phyloP scores from a whole-genome alignment of 2,888 invertebrate genomes.

The Conomelus anceps region DNA sequence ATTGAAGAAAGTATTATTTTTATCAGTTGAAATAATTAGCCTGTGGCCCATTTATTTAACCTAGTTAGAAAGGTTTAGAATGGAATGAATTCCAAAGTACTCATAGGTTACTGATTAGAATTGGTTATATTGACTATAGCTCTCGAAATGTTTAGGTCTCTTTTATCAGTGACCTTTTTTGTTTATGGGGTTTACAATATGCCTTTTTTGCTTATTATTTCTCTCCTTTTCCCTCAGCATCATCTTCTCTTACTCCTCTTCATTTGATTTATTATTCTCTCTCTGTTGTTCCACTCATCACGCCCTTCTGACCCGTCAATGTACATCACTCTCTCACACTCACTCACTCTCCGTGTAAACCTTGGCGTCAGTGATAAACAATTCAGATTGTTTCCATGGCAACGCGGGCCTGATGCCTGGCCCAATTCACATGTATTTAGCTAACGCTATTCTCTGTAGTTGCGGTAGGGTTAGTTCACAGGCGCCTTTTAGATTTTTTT shows the following conservation, averaged over 20 bases:
- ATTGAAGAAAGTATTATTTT: background rate
- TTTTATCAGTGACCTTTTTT: background rate
- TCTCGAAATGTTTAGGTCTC: background rate
- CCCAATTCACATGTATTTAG: background rate
- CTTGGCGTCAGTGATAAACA: background rate
- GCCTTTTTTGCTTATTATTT: background rate
- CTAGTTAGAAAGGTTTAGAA: background rate
- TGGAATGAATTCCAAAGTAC: background rate
- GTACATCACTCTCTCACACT: background rate
- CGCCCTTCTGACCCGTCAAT: background rate
- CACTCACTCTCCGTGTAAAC: background rate
- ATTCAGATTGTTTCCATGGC: background rate
- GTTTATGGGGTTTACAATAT: background rate
- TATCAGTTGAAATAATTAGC: background rate
- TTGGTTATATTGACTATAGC: no score
- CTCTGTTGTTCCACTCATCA: background rate
- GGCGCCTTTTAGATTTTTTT: no score
- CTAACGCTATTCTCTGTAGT: background rate
- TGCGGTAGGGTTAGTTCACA: background rate
- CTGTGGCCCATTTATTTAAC: background rate
- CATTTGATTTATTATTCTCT: background rate
- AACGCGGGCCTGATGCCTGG: background rate
- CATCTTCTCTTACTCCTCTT: background rate
- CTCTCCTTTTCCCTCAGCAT: background rate
- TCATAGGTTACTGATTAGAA: background rate